Percentiles rank a stretch among this genome's conserved stretches.
Evolutionary conservation across 1,140 invertebrate species (phyloP).

Genomic region (Brachionus koreanus): DNA sequence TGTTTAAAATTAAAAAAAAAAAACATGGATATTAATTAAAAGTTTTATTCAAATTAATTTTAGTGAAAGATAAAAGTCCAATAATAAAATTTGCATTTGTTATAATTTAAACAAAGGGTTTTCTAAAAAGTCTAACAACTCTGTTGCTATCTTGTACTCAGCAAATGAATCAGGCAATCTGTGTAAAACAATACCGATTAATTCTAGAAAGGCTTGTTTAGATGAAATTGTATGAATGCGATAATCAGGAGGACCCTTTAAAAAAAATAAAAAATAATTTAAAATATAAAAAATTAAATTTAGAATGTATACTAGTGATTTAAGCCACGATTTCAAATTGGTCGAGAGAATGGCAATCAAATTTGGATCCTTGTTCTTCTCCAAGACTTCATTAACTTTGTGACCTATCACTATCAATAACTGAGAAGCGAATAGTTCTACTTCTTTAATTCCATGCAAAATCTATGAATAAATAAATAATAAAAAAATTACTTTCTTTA

Average conservation of each 20-base stretch:
- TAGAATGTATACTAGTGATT: constrained; percentile 33
- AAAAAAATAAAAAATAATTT: neutral
- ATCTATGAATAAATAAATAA: neutral
- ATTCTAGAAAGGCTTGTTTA: constrained; percentile 41
- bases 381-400: constrained; percentile 28
- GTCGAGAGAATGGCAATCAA: constrained; percentile 35
- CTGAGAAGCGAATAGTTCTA: constrained; percentile 34
- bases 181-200: constrained; percentile 40
- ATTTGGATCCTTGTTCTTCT: neutral
- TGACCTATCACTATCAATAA: constrained; percentile 15
- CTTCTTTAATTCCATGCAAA: constrained; percentile 36
- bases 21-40: neutral
- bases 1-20: neutral
- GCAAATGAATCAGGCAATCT: constrained; percentile 40
- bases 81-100: constrained; percentile 16
- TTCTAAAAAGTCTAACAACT: constrained; percentile 38
- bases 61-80: neutral
- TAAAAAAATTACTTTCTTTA: neutral
- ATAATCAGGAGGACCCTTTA: constrained; percentile 25
- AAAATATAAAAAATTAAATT: neutral
- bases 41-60: constrained; percentile 21
- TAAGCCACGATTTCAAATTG: constrained; percentile 41
- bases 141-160: constrained; percentile 42
- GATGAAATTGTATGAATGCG: constrained; percentile 12
- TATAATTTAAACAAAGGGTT: constrained; percentile 35